Evolutionary conservation across 2,888 invertebrate species (phyloP).

Genomic region (Synanthedon myopaeformis): DNA sequence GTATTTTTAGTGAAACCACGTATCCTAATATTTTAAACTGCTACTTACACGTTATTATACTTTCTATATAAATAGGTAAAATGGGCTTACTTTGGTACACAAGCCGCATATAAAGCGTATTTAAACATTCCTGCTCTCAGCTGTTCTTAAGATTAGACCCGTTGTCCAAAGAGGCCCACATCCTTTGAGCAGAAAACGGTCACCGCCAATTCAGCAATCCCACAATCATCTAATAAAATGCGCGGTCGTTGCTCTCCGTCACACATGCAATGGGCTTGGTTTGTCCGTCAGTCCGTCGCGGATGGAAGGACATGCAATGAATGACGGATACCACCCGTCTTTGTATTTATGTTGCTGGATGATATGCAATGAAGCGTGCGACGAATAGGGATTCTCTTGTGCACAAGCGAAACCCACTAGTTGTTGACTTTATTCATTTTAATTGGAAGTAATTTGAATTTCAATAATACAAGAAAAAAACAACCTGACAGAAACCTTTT

Average conservation of each 20-base stretch:
- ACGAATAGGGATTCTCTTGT: conserved; percentile 12
- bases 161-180: background rate
- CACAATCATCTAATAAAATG: conserved; percentile 23
- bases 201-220: background rate
- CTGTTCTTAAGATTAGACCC: no score
- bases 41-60: no score
- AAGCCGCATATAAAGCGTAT: no score
- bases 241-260: conserved; percentile 25
- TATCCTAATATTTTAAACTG: no score
- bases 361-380: conserved; percentile 2
- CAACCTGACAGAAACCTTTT: no score
- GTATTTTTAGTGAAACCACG: no score
- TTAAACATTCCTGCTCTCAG: no score
- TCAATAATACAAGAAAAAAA: no score
- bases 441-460: no score
- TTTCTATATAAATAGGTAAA: no score
- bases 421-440: no score
- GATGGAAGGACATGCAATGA: conserved; percentile 25
- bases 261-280: conserved; percentile 8
- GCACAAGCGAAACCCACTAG: background rate
- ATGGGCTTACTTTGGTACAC: no score
- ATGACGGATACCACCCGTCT: background rate
- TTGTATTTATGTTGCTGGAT: conserved; percentile 5
- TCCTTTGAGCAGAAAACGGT: background rate
- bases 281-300: conserved; percentile 24